A percentile compares a stretch with the other conserved stretches of the same genome.
Conservation (phyloP, 2,888 invertebrate genomes). For the Caenorhabditis sulstoni region DNA sequence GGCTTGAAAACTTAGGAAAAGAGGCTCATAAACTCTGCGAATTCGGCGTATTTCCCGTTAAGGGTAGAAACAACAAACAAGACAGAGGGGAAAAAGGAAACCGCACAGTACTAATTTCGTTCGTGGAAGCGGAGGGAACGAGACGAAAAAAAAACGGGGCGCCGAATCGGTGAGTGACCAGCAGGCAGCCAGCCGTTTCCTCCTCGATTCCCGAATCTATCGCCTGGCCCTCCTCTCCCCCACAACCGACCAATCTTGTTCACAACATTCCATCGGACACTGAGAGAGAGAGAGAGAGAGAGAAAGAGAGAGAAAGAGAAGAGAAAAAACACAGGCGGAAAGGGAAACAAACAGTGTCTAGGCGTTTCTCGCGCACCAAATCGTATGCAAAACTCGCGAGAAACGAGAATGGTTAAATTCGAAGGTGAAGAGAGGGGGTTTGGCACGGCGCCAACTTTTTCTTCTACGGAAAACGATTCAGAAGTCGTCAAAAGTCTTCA, state of each 20-base stretch:
- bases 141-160: constrained; percentile 19
- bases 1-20: too few relatives aligned
- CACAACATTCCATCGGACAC: constrained; percentile 42
- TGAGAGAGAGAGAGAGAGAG: constrained; percentile 14
- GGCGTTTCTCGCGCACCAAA: constrained; percentile 12
- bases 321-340: constrained; percentile 13
- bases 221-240: background rate
- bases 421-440: background rate
- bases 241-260: constrained; percentile 46
- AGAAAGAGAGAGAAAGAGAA: too few relatives aligned
- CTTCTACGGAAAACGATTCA: constrained; percentile 9
- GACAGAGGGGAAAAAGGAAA: background rate
- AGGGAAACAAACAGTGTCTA: constrained; percentile 10
- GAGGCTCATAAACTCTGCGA: too few relatives aligned
- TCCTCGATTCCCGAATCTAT: too few relatives aligned
- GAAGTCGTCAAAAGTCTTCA: constrained; percentile 9
- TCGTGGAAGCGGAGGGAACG: background rate
- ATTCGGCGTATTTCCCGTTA: too few relatives aligned
- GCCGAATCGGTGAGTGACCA: constrained; percentile 15
- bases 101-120: background rate
- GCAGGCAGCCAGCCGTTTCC: too few relatives aligned
- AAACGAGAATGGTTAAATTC: too few relatives aligned
- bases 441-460: constrained; percentile 2
- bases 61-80: too few relatives aligned
- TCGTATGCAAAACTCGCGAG: background rate